A percentile compares a stretch with the other conserved stretches of the same genome.
Evolutionary conservation across 1,140 invertebrate genomes (phyloP).

Genomic region (Hermetia illucens): DNA sequence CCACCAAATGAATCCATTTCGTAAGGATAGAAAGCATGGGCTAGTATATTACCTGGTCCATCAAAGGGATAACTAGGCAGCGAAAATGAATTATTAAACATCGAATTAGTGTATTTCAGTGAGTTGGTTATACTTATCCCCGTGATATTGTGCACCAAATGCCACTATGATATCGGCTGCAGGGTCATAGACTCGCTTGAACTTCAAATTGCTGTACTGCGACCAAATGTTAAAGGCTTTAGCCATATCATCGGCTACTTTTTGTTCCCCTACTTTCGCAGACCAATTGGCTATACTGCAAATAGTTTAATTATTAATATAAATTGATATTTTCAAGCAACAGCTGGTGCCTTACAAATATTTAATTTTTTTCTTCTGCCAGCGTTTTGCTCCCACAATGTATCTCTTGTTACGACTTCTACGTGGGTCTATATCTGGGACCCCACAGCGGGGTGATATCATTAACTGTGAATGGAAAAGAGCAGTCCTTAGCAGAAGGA

Average conservation of each 20-base stretch:
- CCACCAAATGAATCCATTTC: slow-evolving; percentile 37
- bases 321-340: background rate
- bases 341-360: slow-evolving; percentile 36
- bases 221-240: slow-evolving; percentile 47
- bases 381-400: slow-evolving; percentile 38
- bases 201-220: slow-evolving; percentile 41
- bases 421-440: slow-evolving; percentile 36
- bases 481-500: no score
- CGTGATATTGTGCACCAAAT: slow-evolving; percentile 45
- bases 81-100: background rate
- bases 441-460: slow-evolving; percentile 45
- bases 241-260: slow-evolving; percentile 36
- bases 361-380: slow-evolving; percentile 44
- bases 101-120: no score
- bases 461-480: slow-evolving; percentile 48
- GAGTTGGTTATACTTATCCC: slow-evolving; percentile 31
- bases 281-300: slow-evolving; percentile 49
- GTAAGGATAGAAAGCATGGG: slow-evolving; percentile 60
- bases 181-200: slow-evolving; percentile 29
- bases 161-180: slow-evolving; percentile 49
- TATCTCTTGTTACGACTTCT: slow-evolving; percentile 35
- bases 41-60: slow-evolving; percentile 51
- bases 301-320: slow-evolving; percentile 6
- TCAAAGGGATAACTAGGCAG: slow-evolving; percentile 47
- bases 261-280: slow-evolving; percentile 36